A percentile compares a stretch with the other conserved stretches of the same genome.
phyloP scores from a whole-genome alignment of 2,888 invertebrate genomes.

The Flexamia atlantica region DNA sequence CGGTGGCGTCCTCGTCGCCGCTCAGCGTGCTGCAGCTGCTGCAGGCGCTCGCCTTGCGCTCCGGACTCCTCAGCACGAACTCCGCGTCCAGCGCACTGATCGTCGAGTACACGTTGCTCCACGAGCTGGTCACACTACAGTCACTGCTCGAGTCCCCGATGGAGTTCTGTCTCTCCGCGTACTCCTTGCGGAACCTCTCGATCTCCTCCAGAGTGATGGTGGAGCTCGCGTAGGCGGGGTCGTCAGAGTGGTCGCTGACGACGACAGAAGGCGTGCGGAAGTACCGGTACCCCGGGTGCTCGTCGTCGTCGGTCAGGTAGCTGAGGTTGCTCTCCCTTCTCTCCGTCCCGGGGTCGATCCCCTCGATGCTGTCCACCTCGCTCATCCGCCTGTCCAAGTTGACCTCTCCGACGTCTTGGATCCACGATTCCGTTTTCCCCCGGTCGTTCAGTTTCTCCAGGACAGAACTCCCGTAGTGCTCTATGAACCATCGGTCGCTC shows the following conservation, averaged over 20 bases:
- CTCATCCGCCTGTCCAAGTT: constrained; percentile 56
- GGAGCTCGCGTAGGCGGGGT: constrained; percentile 75
- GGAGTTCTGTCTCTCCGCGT: constrained; percentile 66
- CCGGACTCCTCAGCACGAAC: constrained; percentile 77
- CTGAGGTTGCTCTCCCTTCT: constrained; percentile 60
- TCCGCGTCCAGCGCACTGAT: constrained; percentile 78
- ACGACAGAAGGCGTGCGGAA: constrained; percentile 92
- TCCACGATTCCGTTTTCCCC: constrained; percentile 43
- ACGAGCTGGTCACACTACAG: constrained; percentile 79
- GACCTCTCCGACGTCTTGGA: constrained; percentile 21
- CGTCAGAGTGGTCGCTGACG: constrained; percentile 92
- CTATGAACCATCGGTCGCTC: constrained; percentile 61
- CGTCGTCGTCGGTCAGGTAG: constrained; percentile 59
- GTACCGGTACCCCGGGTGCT: constrained; percentile 75
- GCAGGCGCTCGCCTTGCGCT: constrained; percentile 83
- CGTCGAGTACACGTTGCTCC: constrained; percentile 79
- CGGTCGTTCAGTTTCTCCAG: constrained; percentile 53
- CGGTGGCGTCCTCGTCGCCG: constrained; percentile 80
- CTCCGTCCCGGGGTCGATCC: constrained; percentile 33
- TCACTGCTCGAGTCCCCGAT: constrained; percentile 75
- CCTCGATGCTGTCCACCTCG: constrained; percentile 59
- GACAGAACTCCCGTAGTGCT: constrained; percentile 60
- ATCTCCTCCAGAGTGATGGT: constrained; percentile 80
- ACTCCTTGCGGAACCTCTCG: constrained; percentile 76
- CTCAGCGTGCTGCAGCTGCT: constrained; percentile 87